These are phyloP conservation scores for Actias luna DNA, from an alignment of 2,888 invertebrate species.

Conservation along the genomic window DNA sequence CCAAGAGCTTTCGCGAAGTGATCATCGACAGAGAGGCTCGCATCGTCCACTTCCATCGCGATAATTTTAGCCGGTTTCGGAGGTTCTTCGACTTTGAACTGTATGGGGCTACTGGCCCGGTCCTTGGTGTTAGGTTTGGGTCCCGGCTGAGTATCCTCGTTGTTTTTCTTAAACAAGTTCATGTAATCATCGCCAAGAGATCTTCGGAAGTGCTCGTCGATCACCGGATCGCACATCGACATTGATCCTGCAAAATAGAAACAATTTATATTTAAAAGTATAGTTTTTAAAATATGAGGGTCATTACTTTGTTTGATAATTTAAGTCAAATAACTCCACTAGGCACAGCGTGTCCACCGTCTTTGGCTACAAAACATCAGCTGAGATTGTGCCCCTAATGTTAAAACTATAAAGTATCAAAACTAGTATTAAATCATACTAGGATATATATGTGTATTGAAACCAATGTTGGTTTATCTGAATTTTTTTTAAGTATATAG, in stretches of 20 bases:
- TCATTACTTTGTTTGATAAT: too few relatives aligned
- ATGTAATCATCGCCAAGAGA: conserved; percentile 93
- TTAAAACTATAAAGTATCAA: too few relatives aligned
- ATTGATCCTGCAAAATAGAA: conserved; percentile 80
- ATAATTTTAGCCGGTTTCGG: conserved; percentile 68
- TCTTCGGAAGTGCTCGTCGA: conserved; percentile 97
- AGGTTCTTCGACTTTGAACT: conserved; percentile 63
- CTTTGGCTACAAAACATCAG: too few relatives aligned
- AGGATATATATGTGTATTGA: too few relatives aligned
- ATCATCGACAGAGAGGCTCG: conserved; percentile 89
- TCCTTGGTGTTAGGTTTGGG: conserved; percentile 74
- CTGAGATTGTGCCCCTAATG: too few relatives aligned
- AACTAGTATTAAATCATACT: too few relatives aligned
- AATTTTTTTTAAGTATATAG: too few relatives aligned
- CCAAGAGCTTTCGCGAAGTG: conserved; percentile 95
- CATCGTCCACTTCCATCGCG: conserved; percentile 82
- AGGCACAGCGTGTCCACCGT: too few relatives aligned
- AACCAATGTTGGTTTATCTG: too few relatives aligned
- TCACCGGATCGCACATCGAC: conserved; percentile 93
- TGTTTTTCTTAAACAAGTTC: conserved; percentile 84
- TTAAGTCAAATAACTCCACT: too few relatives aligned
- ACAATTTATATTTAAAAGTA: background rate
- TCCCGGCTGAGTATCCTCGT: conserved; percentile 49
- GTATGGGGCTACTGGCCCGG: conserved; percentile 75
- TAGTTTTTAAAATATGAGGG: too few relatives aligned